Evolutionary conservation across 2,113 vertebrate species (phyloP).

Genomic region (Neogale vison): DNA sequence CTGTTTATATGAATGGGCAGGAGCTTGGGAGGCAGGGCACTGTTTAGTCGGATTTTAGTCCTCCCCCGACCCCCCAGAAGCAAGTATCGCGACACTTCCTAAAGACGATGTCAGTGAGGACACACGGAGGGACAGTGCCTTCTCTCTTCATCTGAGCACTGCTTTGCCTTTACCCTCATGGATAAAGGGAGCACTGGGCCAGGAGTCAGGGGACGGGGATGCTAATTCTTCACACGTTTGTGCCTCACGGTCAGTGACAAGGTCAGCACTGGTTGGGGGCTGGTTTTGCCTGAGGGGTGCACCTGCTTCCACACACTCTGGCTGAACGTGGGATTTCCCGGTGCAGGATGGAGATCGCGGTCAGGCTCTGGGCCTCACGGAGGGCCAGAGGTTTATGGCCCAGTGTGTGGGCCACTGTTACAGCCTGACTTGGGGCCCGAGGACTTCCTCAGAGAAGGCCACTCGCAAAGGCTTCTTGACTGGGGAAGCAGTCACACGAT

Average conservation of each 20-base stretch:
- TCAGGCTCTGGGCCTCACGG: not conserved
- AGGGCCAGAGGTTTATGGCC: too few relatives aligned
- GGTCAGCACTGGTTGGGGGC: not conserved
- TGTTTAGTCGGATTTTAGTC: not conserved
- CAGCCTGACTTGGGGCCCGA: not conserved
- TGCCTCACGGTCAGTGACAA: too few relatives aligned
- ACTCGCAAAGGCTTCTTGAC: not conserved
- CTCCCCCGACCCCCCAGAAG: not conserved
- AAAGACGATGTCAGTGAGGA: not conserved
- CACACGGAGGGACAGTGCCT: not conserved
- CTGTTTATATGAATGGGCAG: too few relatives aligned
- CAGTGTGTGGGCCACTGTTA: not conserved
- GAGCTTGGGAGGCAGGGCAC: not conserved
- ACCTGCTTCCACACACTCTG: not conserved
- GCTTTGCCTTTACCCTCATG: not conserved
- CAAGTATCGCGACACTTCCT: not conserved
- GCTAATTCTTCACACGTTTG: not conserved
- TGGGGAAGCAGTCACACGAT: not conserved
- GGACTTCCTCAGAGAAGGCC: not conserved
- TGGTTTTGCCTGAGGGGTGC: not conserved
- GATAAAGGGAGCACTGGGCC: too few relatives aligned
- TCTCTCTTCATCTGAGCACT: too few relatives aligned
- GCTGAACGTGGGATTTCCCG: not conserved
- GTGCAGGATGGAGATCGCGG: not conserved
- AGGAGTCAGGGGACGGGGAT: fast-evolving